Evolutionary conservation across 2,113 vertebrate genomes (phyloP).

Genomic region (Poeciliopsis occidentalis): DNA sequence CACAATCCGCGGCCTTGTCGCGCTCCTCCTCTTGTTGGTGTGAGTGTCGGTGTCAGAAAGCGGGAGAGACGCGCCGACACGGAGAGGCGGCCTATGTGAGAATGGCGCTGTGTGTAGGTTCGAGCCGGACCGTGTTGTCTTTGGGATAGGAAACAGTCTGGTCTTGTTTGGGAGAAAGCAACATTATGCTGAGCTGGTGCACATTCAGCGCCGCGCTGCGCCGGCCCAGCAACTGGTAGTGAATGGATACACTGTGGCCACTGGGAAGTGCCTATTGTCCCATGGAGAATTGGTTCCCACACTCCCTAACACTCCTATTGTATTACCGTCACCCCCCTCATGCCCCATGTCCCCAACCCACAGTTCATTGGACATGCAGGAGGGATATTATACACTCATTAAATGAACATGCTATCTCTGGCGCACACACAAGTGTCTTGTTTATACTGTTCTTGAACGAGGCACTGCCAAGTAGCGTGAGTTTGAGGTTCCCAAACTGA

Average conservation of each 20-base stretch:
- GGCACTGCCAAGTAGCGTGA: conserved; percentile 32
- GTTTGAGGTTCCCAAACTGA: conserved; percentile 43
- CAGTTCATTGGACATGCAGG: conserved; percentile 72
- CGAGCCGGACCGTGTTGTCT: conserved; percentile 72
- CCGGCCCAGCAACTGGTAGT: conserved; percentile 70
- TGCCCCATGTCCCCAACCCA: conserved; percentile 47
- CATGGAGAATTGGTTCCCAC: conserved; percentile 78
- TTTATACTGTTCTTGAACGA: conserved; percentile 52
- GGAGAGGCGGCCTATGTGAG: conserved; percentile 61
- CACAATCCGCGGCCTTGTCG: conserved; percentile 52
- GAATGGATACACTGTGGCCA: conserved; percentile 73
- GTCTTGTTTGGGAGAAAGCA: conserved; percentile 78
- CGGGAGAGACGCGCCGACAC: conserved; percentile 38
- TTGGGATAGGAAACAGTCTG: conserved; percentile 80
- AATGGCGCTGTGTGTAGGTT: conserved; percentile 68
- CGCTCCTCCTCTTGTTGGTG: conserved; percentile 43
- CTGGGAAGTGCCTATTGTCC: conserved; percentile 77
- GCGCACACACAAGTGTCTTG: conserved; percentile 47
- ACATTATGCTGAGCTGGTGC: conserved; percentile 78
- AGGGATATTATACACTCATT: conserved; percentile 72
- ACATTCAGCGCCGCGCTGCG: conserved; percentile 64
- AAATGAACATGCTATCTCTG: conserved; percentile 75
- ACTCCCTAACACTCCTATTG: conserved; percentile 77
- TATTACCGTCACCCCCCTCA: conserved; percentile 40
- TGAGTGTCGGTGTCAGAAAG: conserved; percentile 43